Evolutionary conservation across 1,140 invertebrate species (phyloP), one percentile per base, ranked within the genome.

Genomic region (Formica selysi): DNA sequence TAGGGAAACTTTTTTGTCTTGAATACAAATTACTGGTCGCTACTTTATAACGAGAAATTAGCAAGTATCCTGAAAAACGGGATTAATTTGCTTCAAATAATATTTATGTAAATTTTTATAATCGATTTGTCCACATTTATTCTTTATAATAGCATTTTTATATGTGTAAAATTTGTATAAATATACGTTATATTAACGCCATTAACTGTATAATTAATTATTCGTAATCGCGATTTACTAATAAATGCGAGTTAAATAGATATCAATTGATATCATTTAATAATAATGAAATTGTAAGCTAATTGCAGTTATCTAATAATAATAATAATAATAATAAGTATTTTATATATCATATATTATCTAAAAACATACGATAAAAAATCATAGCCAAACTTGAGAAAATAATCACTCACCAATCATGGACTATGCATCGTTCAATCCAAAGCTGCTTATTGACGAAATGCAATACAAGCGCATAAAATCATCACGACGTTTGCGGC

Each of bases 1-100:
- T 83, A 74, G 19, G 38, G 13, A 81, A 61, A 83, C 36, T 74
- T 73, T 81, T 74, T 74, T 61, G 7, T 29, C 22, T 36, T 4
- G 11, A 74, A 83, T 83, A 73, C 29, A 83, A 62, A 83, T 74
- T 73, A 74, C 51, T 61, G 54, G 11, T 5, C 67, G 22, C 38
- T 74, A 51, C 67, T 48, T 61, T 74, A 74, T 71, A 81, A 71
- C 32, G 79, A 48, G 36, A 73, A 11, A 61, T 7, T 44, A 38
- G 41, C 38, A 44, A 74, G n/a, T 32, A 5, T 13, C 8, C 36
- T 10, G 19, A 26, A 29, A 41, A 59, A 22, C 16, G 13, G 5
- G 3, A 80, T 70, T n/a, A 71, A 81, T 81, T 73, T 26, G 29
- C 19, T 29, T 3, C 7, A 0, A 16, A 32, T 61, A 61, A 71